Percentiles rank a stretch among this genome's conserved stretches.
Evolutionary conservation across 35 echinoderm and acorn worm genomes (phyloP).

Genomic region (Acanthaster planci): DNA sequence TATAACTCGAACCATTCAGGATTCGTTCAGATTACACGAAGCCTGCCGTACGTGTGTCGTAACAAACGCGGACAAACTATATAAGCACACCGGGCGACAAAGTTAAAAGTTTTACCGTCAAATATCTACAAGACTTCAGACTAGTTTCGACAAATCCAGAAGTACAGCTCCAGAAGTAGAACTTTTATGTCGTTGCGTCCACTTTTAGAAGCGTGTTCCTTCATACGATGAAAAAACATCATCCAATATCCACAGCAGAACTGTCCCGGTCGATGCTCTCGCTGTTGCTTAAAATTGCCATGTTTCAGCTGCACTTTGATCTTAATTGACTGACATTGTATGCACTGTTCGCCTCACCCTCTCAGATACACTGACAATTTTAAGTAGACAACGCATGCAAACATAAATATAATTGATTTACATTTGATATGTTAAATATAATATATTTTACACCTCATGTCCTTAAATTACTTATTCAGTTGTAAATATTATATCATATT

Average conservation of each 20-base stretch:
- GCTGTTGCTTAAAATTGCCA: constrained; percentile 16
- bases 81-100: no score
- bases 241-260: neutral
- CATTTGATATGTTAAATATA: no score
- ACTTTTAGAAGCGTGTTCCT: neutral
- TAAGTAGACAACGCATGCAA: no score
- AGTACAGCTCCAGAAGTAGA: neutral
- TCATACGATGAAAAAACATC: neutral
- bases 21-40: neutral
- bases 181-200: neutral
- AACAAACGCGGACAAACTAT: neutral
- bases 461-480: no score
- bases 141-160: neutral
- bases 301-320: neutral
- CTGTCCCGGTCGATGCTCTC: neutral
- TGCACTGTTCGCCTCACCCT: neutral
- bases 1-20: neutral
- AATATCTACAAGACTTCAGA: neutral
- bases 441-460: no score
- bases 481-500: no score
- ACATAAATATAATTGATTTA: no score
- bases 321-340: neutral
- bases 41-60: neutral
- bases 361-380: neutral
- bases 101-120: constrained; percentile 8